These are phyloP conservation scores for Nestor notabilis DNA, from an alignment of 2,113 vertebrate genomes.

Conservation along the genomic window DNA sequence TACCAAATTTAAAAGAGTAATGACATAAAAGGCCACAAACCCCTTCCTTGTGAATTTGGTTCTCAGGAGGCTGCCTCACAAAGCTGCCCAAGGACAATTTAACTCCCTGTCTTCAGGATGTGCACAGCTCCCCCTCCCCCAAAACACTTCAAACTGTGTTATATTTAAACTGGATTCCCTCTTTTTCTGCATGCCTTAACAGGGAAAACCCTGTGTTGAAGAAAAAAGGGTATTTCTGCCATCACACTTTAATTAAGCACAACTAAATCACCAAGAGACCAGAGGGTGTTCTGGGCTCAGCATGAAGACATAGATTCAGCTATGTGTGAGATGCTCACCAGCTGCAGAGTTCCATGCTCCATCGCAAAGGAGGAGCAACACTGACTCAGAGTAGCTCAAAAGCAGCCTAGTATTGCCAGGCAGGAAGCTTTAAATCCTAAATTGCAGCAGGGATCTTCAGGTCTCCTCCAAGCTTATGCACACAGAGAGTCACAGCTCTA, in stretches of 20 bases:
- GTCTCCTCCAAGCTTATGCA: neutral
- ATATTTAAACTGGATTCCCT: neutral
- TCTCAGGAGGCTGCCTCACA: neutral
- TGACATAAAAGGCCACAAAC: neutral
- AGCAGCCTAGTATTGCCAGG: neutral
- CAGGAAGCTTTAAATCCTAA: neutral
- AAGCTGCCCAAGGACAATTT: neutral
- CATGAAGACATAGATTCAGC: neutral
- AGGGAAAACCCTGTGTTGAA: neutral
- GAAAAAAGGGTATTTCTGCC: neutral
- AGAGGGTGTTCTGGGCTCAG: neutral
- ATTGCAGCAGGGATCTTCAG: neutral
- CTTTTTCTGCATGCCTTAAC: neutral
- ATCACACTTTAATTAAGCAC: neutral
- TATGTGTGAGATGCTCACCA: neutral
- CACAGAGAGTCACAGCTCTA: neutral
- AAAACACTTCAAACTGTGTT: neutral
- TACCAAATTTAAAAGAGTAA: neutral
- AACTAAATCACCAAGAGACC: neutral
- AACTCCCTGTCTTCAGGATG: neutral
- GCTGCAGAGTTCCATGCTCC: neutral
- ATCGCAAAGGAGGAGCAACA: neutral
- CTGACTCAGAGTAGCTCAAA: neutral
- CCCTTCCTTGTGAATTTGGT: neutral
- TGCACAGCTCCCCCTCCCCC: neutral